Conservation (phyloP, 2,113 vertebrate species). For the Protomyctophum bolini region DNA sequence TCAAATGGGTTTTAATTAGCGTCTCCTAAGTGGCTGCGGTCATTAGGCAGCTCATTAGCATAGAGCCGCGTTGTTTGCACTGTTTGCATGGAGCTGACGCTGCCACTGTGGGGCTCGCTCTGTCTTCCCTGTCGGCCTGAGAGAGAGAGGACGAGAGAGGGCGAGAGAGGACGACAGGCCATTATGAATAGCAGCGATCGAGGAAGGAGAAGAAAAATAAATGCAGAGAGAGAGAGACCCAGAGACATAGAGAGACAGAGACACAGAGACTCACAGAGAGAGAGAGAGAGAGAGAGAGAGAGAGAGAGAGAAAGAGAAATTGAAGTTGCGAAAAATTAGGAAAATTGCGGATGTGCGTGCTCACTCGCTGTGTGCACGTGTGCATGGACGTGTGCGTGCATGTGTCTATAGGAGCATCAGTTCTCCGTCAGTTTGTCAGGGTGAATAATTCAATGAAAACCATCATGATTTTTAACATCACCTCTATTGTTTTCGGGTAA, state of each 20-base stretch:
- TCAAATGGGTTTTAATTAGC: slow-evolving; percentile 70
- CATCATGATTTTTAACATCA: too few species aligned
- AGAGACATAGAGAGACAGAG: slow-evolving; percentile 26
- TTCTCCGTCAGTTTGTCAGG: too few species aligned
- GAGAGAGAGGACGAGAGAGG: background rate
- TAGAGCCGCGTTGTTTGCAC: slow-evolving; percentile 15
- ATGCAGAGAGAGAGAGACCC: background rate
- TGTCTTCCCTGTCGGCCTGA: slow-evolving; percentile 23
- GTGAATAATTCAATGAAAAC: too few species aligned
- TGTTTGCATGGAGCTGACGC: slow-evolving; percentile 28
- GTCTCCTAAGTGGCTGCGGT: slow-evolving; percentile 59
- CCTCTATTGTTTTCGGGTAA: too few species aligned
- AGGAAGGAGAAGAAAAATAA: background rate
- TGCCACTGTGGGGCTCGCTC: slow-evolving; percentile 22
- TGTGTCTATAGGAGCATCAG: too few species aligned
- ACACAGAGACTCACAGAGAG: slow-evolving; percentile 21
- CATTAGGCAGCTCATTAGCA: slow-evolving; percentile 70
- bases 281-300: slow-evolving; percentile 20
- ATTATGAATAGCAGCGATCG: background rate
- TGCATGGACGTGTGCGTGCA: too few species aligned
- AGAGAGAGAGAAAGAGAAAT: background rate
- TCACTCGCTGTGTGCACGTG: too few species aligned
- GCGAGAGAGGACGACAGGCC: background rate
- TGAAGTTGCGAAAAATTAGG: background rate
- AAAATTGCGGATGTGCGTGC: background rate